Evolutionary conservation across 1,140 invertebrate species (phyloP).

Genomic region (Gonioctena quinquepunctata): DNA sequence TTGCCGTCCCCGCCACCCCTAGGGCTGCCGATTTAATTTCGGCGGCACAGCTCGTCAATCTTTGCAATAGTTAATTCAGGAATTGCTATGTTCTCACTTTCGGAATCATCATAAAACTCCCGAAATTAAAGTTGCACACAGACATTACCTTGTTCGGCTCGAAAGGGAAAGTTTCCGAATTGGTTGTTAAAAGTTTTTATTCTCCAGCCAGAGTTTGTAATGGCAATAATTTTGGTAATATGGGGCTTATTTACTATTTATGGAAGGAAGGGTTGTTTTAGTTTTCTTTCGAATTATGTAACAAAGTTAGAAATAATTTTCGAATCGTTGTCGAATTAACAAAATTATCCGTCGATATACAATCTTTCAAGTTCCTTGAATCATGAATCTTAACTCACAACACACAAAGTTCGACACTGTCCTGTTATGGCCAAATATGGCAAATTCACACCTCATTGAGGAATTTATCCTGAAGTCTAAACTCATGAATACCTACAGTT

Average conservation of each 20-base stretch:
- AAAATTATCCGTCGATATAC: no score
- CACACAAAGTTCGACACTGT: no score
- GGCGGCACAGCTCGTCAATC: conserved; percentile 45
- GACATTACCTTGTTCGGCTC: conserved; percentile 1
- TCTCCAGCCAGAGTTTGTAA: conserved; percentile 1
- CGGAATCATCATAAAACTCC: conserved; percentile 43
- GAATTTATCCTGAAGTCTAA: no score
- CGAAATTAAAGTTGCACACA: conserved; percentile 31
- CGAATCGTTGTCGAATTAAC: no score
- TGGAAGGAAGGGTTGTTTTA: not conserved
- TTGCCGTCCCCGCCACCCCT: conserved; percentile 13
- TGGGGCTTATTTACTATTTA: not conserved
- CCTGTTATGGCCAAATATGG: no score
- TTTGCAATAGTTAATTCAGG: conserved; percentile 46
- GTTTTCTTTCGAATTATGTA: not conserved
- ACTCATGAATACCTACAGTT: no score
- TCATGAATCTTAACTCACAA: no score
- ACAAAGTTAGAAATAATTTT: not conserved
- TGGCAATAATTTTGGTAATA: not conserved
- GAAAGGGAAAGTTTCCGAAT: conserved; percentile 10
- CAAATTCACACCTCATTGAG: no score
- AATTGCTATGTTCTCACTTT: conserved; percentile 46
- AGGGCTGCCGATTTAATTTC: conserved; percentile 51
- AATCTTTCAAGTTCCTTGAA: no score
- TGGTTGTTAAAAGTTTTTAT: conserved; percentile 21